Evolutionary conservation across 2,797 vertebrate genomes (phyloP).

Genomic region (Pangasius macronema): DNA sequence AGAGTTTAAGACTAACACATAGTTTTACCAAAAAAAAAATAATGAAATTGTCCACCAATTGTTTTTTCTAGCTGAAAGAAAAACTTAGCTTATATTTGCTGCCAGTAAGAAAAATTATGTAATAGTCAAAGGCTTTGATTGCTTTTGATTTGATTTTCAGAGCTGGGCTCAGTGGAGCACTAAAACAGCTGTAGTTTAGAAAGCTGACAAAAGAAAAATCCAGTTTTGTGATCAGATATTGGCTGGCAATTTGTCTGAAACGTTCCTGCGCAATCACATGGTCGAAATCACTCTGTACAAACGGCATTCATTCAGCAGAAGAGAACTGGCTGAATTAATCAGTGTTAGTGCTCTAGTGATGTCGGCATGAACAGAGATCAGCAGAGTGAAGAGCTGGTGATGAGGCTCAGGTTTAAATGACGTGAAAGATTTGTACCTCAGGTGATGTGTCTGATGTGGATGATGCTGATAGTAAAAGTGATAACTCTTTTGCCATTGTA

Average conservation of each 20-base stretch:
- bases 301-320: too few relatives aligned
- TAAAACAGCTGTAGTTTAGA: not conserved
- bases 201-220: not conserved
- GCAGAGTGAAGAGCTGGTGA: not conserved
- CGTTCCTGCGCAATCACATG: not conserved
- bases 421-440: not conserved
- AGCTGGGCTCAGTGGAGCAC: not conserved
- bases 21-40: not conserved
- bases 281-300: not conserved
- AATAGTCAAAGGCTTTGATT: not conserved
- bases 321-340: not conserved
- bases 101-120: not conserved
- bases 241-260: not conserved
- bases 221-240: not conserved
- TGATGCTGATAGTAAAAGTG: not conserved
- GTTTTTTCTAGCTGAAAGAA: not conserved
- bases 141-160: not conserved
- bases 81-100: not conserved
- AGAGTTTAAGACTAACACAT: slow-evolving; percentile 26
- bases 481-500: not conserved
- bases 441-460: not conserved
- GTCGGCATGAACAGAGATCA: not conserved
- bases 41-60: not conserved
- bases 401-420: not conserved
- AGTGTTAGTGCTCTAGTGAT: not conserved